These are phyloP conservation scores for Bostrychus sinensis DNA, from an alignment of 2,113 vertebrate genomes.

Conservation along the genomic window DNA sequence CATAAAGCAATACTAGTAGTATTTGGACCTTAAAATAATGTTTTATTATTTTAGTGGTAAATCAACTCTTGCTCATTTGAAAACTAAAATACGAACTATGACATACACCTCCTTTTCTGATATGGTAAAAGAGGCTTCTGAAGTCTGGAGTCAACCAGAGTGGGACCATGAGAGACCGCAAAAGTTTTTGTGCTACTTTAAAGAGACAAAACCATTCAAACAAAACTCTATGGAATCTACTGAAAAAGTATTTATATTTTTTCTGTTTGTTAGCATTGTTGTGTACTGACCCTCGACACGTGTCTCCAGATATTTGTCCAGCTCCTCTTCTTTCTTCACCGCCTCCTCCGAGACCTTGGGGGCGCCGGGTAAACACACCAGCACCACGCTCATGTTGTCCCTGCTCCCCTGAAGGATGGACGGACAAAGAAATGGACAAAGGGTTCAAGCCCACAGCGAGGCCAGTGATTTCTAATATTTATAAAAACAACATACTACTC, in stretches of 20 bases:
- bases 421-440: not conserved
- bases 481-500: not conserved
- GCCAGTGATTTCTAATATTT: too few species aligned
- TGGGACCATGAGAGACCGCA: too few species aligned
- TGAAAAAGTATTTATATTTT: not conserved
- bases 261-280: not conserved
- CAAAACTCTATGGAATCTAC: not conserved
- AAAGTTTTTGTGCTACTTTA: too few species aligned
- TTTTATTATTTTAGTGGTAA: too few species aligned
- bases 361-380: conserved; percentile 96
- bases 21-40: too few species aligned
- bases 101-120: too few species aligned
- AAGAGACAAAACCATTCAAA: not conserved
- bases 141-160: too few species aligned
- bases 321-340: conserved; percentile 91
- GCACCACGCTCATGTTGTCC: conserved; percentile 99
- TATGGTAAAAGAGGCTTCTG: too few species aligned
- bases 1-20: too few species aligned
- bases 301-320: conserved; percentile 96
- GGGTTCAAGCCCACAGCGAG: not conserved
- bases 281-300: conserved; percentile 91
- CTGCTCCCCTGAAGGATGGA: conserved; percentile 89
- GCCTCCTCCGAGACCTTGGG: conserved; percentile 97
- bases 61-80: too few species aligned
- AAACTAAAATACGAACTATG: too few species aligned